Evolutionary conservation across 2,888 invertebrate genomes (phyloP).

Genomic region (Strigamia transsilvanica): DNA sequence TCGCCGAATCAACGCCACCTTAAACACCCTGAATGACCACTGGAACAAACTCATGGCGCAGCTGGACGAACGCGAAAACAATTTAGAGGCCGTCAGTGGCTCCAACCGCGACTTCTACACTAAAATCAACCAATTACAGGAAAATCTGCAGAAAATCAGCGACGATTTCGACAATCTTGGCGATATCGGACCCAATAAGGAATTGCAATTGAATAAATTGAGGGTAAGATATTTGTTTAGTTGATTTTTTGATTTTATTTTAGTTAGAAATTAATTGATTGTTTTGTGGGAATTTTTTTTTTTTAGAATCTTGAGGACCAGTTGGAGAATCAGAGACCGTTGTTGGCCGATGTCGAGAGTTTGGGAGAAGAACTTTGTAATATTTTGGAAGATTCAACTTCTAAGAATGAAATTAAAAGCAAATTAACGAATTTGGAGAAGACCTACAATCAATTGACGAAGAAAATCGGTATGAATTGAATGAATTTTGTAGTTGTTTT

Average conservation of each 20-base stretch:
- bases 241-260: background rate
- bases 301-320: conserved; percentile 79
- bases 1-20: conserved; percentile 74
- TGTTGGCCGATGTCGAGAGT: conserved; percentile 87
- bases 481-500: too few species aligned
- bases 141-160: conserved; percentile 85
- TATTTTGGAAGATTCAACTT: conserved; percentile 87
- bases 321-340: conserved; percentile 85
- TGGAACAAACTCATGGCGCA: conserved; percentile 85
- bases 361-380: conserved; percentile 85
- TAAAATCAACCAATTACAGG: conserved; percentile 80
- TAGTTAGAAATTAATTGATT: background rate
- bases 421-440: conserved; percentile 86
- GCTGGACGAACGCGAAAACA: conserved; percentile 86
- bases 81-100: conserved; percentile 88
- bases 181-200: conserved; percentile 78
- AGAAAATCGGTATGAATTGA: conserved; percentile 78
- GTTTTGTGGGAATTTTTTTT: background rate
- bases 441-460: conserved; percentile 85
- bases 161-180: conserved; percentile 86
- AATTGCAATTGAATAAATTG: conserved; percentile 85
- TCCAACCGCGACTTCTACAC: conserved; percentile 93
- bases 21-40: conserved; percentile 73
- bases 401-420: conserved; percentile 87
- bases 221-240: conserved; percentile 68